Conservation (phyloP, 1,140 invertebrate genomes). For the Vanessa atalanta region DNA sequence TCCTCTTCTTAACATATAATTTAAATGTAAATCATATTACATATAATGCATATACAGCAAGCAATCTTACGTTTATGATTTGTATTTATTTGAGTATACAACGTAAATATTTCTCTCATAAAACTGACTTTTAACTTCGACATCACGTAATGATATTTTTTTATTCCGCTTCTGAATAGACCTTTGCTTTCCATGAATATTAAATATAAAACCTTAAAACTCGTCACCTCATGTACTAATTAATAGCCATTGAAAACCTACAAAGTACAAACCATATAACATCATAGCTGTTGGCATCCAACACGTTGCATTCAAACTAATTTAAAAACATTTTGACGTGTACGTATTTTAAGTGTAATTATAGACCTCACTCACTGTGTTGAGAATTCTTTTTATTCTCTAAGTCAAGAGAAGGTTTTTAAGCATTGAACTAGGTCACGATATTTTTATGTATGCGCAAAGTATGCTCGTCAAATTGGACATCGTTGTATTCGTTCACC, state of each 20-base stretch:
- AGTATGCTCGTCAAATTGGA: slow-evolving; percentile 23
- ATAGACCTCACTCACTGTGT: not conserved
- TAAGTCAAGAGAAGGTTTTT: slow-evolving; percentile 18
- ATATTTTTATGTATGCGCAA: slow-evolving; percentile 26
- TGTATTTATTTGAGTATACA: too few species aligned
- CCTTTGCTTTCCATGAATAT: not conserved
- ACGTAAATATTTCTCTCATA: too few species aligned
- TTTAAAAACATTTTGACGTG: too few species aligned
- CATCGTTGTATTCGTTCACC: slow-evolving; percentile 3
- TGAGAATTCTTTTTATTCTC: slow-evolving; percentile 5
- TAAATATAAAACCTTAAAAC: not conserved
- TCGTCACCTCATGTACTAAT: not conserved
- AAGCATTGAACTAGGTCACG: slow-evolving; percentile 22
- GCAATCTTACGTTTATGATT: too few species aligned
- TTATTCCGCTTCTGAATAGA: too few species aligned
- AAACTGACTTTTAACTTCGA: too few species aligned
- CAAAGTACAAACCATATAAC: not conserved
- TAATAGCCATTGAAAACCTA: not conserved
- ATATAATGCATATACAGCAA: too few species aligned
- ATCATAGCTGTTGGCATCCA: too few species aligned
- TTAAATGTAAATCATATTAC: too few species aligned
- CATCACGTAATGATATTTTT: too few species aligned
- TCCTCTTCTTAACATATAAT: too few species aligned
- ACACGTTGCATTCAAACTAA: not conserved
- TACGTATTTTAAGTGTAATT: not conserved